Conservation (phyloP, 2,888 invertebrate species). For the Spilosoma lubricipeda region DNA sequence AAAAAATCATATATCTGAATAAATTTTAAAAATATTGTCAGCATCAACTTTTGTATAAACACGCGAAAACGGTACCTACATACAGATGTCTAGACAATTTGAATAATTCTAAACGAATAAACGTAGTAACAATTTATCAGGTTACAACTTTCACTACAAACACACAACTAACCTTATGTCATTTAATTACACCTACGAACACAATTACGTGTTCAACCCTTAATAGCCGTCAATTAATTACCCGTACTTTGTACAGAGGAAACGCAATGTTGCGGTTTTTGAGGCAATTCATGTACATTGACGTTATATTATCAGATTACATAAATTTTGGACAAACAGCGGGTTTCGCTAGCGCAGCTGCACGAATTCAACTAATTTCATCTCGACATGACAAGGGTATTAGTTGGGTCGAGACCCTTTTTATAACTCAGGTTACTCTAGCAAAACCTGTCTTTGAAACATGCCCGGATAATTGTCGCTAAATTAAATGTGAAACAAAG, state of each 20-base stretch:
- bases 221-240: constrained; percentile 46
- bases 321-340: constrained; percentile 77
- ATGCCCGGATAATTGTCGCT: constrained; percentile 62
- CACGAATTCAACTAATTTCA: constrained; percentile 83
- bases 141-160: neutral
- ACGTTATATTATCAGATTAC: constrained; percentile 71
- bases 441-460: constrained; percentile 64
- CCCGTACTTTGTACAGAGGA: constrained; percentile 23
- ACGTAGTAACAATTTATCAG: neutral
- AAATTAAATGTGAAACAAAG: constrained; percentile 54
- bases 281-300: constrained; percentile 52
- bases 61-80: neutral
- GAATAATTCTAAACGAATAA: neutral
- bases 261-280: constrained; percentile 42
- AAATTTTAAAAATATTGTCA: neutral
- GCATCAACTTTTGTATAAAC: neutral
- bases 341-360: constrained; percentile 77
- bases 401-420: constrained; percentile 82
- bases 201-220: constrained; percentile 14
- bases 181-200: constrained; percentile 1
- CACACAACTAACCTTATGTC: neutral
- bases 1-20: neutral
- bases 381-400: constrained; percentile 85
- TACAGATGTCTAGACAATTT: neutral
- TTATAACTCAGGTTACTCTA: constrained; percentile 77